Conservation (phyloP, 2,113 vertebrate species). For the Steatornis caripensis region DNA sequence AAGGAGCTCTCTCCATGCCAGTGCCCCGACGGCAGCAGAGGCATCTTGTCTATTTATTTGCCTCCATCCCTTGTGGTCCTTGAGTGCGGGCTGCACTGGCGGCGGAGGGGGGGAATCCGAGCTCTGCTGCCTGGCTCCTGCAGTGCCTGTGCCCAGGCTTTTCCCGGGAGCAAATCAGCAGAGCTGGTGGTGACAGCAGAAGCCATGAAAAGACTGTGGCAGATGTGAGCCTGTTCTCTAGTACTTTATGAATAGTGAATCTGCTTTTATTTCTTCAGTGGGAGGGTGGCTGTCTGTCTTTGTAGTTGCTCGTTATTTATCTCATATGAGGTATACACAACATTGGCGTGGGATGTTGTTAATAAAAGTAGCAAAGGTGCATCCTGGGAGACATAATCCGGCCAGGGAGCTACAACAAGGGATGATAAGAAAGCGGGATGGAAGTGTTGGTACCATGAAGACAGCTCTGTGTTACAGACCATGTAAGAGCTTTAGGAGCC, state of each 20-base stretch:
- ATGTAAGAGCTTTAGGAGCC: background rate
- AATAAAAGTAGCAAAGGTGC: background rate
- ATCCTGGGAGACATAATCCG: background rate
- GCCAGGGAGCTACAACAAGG: background rate
- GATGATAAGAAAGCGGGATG: background rate
- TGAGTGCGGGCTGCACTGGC: background rate
- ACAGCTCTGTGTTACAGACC: background rate
- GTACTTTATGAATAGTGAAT: slow-evolving; percentile 3
- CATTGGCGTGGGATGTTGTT: background rate
- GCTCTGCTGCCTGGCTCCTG: background rate
- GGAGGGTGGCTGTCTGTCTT: background rate
- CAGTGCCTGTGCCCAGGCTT: background rate
- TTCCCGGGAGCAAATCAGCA: background rate
- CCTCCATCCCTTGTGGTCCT: background rate
- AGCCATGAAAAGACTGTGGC: slow-evolving; percentile 3
- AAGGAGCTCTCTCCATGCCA: background rate
- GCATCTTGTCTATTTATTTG: background rate
- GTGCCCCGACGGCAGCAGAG: background rate
- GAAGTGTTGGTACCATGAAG: background rate
- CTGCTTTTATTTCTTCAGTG: background rate
- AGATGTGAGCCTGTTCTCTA: slow-evolving; percentile 17
- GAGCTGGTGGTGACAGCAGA: slow-evolving; percentile 22
- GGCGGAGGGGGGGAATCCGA: background rate
- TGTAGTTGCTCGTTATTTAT: background rate
- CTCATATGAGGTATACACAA: background rate